phyloP scores from a whole-genome alignment of 2,888 invertebrate genomes.

The Chesias legatella region DNA sequence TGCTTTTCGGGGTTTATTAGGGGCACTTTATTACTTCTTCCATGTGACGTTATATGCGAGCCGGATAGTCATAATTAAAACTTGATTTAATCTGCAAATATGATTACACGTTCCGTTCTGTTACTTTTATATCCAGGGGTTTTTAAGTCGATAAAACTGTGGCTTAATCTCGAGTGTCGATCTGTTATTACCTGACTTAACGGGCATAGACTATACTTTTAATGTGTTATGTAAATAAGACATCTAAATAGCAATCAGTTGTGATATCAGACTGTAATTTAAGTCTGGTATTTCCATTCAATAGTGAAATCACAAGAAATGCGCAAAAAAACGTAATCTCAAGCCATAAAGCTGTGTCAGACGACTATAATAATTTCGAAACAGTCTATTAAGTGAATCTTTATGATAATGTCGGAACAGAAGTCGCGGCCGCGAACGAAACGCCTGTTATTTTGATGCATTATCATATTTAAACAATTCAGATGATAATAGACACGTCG shows the following conservation, averaged over 20 bases:
- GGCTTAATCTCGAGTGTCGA: conserved; percentile 46
- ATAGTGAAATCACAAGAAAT: conserved; percentile 47
- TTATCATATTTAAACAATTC: conserved; percentile 81
- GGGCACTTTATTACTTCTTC: conserved; percentile 71
- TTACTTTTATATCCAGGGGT: conserved; percentile 44
- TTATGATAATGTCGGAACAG: conserved; percentile 77
- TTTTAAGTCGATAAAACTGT: conserved; percentile 45
- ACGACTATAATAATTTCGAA: conserved; percentile 74
- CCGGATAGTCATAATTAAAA: conserved; percentile 67
- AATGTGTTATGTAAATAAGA: conserved; percentile 36
- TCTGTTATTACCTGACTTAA: conserved; percentile 51
- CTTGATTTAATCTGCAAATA: conserved; percentile 67
- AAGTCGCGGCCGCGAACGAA: conserved; percentile 72
- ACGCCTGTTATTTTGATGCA: conserved; percentile 78
- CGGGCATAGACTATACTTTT: conserved; percentile 41
- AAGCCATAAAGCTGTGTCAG: conserved; percentile 67
- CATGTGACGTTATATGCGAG: conserved; percentile 48
- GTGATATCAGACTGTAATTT: conserved; percentile 36
- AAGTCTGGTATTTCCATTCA: conserved; percentile 40
- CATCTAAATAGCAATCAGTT: conserved; percentile 27
- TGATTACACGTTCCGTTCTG: conserved; percentile 57
- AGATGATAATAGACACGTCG: conserved; percentile 80
- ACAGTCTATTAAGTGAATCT: conserved; percentile 79
- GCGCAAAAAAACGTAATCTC: conserved; percentile 58
- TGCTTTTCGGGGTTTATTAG: conserved; percentile 75